Conservation (phyloP, 2,113 vertebrate genomes). For the Capra hircus region DNA sequence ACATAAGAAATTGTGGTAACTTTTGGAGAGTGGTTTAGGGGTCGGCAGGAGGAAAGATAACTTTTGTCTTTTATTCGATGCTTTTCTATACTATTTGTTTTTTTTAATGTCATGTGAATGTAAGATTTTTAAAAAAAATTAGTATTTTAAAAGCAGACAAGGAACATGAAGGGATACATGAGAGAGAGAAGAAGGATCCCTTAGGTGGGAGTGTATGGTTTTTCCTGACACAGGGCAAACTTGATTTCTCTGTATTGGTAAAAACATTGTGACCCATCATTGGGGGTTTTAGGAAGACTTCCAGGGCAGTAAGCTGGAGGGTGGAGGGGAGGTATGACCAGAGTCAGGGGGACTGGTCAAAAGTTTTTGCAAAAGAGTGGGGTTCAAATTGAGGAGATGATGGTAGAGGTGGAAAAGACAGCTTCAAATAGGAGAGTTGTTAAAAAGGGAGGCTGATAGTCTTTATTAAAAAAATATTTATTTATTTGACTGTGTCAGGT, state of each 20-base stretch:
- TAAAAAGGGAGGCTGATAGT: not conserved
- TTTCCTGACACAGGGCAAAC: not conserved
- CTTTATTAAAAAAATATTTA: not conserved
- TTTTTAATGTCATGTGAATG: not conserved
- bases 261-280: not conserved
- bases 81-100: not conserved
- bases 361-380: not conserved
- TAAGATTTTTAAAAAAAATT: not conserved
- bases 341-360: not conserved
- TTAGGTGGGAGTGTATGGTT: not conserved
- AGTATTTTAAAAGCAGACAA: not conserved
- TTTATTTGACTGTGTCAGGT: not conserved
- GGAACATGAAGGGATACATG: not conserved
- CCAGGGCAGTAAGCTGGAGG: not conserved
- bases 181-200: not conserved
- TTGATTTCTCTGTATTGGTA: not conserved
- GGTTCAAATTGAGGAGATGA: not conserved
- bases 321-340: not conserved
- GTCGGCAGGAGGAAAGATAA: not conserved
- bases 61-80: not conserved
- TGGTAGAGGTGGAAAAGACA: not conserved
- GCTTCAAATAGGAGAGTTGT: not conserved
- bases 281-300: not conserved
- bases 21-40: not conserved
- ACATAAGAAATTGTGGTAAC: not conserved